Evolutionary conservation across 2,888 invertebrate genomes (phyloP).

Genomic region (Perizoma affinitatum): DNA sequence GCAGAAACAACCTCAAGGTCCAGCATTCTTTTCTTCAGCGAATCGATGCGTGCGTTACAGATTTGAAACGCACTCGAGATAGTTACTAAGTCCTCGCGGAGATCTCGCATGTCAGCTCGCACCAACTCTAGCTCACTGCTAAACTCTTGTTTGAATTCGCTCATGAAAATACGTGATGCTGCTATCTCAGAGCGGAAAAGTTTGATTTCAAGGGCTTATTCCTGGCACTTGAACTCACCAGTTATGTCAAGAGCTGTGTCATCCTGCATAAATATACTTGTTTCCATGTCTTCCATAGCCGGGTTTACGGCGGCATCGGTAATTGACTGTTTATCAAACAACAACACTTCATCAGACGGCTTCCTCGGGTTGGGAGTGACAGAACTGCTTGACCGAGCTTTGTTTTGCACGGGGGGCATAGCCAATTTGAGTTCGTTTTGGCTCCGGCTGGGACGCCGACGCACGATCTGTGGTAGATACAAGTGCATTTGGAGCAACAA

Average conservation of each 20-base stretch:
- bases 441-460: neutral
- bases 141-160: neutral
- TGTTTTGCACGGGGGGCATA: slow-evolving; percentile 3
- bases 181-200: slow-evolving; percentile 1
- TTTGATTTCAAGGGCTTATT: slow-evolving; percentile 1
- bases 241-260: neutral
- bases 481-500: neutral
- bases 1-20: neutral
- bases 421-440: neutral
- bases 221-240: neutral
- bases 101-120: neutral
- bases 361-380: slow-evolving; percentile 2
- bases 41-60: neutral
- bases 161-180: neutral
- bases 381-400: neutral
- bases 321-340: neutral
- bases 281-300: neutral
- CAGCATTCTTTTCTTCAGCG: neutral
- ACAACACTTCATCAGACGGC: neutral
- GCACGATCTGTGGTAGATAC: neutral
- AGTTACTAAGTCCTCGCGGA: neutral
- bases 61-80: neutral
- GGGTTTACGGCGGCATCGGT: neutral
- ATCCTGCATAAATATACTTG: neutral
- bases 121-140: neutral